phyloP scores from a whole-genome alignment of 1,140 invertebrate species.

The Temnothorax nylanderi region DNA sequence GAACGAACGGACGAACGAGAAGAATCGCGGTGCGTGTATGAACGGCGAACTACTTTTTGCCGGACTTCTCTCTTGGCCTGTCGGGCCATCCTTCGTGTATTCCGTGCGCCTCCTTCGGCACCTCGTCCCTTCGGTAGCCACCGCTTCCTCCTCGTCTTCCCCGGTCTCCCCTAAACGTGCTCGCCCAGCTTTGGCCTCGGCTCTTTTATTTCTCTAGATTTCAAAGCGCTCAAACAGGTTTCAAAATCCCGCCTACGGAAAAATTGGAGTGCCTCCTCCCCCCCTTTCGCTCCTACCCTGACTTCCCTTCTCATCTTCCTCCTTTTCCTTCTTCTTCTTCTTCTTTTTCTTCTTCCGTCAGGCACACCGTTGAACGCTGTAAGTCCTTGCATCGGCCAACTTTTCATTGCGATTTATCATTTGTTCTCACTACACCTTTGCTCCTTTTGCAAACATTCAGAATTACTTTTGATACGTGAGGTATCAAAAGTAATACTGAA shows the following conservation, averaged over 20 bases:
- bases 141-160: conserved; percentile 41
- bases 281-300: conserved; percentile 42
- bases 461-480: conserved; percentile 19
- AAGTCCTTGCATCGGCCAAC: conserved; percentile 68
- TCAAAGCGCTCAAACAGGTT: conserved; percentile 85
- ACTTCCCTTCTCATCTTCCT: neutral
- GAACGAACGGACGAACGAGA: conserved; percentile 48
- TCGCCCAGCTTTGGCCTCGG: conserved; percentile 76
- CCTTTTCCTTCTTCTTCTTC: neutral
- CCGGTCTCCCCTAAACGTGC: conserved; percentile 68
- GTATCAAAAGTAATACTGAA: neutral
- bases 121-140: conserved; percentile 52
- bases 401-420: conserved; percentile 68
- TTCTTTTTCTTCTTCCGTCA: conserved; percentile 40
- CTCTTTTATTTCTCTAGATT: conserved; percentile 84
- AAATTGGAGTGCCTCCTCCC: conserved; percentile 76
- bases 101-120: conserved; percentile 63
- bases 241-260: conserved; percentile 85
- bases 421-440: conserved; percentile 5
- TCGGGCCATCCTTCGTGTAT: conserved; percentile 74
- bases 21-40: conserved; percentile 75
- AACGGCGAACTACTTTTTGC: conserved; percentile 83
- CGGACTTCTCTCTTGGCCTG: conserved; percentile 78
- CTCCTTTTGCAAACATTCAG: neutral
- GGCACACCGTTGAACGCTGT: conserved; percentile 43